These are phyloP conservation scores for Brachymystax lenok DNA, from an alignment of 2,797 vertebrate species.

Conservation along the genomic window DNA sequence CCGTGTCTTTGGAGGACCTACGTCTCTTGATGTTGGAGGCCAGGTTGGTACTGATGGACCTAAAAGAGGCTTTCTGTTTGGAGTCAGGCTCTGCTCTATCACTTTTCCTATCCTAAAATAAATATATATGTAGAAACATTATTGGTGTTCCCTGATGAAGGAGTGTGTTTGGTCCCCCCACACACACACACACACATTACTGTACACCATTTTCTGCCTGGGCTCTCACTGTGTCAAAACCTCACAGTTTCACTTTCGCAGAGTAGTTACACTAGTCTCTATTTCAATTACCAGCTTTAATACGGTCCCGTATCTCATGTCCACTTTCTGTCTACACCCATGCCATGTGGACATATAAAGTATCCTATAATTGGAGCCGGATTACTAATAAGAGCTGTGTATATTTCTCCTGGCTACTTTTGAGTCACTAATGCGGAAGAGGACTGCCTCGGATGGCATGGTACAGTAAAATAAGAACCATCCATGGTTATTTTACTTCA, in stretches of 20 bases:
- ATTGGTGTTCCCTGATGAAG: conserved; percentile 22
- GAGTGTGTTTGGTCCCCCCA: not conserved
- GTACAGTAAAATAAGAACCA: conserved; percentile 31
- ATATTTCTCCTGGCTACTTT: conserved; percentile 40
- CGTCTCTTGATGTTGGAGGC: conserved; percentile 97
- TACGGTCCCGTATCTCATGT: not conserved
- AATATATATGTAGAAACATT: conserved; percentile 77
- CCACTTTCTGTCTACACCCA: not conserved
- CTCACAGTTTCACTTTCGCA: not conserved
- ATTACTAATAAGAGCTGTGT: not conserved
- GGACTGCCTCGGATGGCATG: conserved; percentile 65
- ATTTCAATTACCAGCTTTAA: not conserved
- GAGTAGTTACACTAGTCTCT: not conserved
- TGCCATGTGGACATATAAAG: not conserved
- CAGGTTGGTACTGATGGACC: conserved; percentile 94
- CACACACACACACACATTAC: not conserved
- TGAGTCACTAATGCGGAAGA: conserved; percentile 76
- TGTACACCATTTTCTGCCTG: not conserved
- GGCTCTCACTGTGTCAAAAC: not conserved
- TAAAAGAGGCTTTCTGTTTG: conserved; percentile 98
- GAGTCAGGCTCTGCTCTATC: conserved; percentile 96
- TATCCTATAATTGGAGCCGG: not conserved
- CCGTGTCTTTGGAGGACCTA: conserved; percentile 96
- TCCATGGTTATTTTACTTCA: conserved; percentile 36
- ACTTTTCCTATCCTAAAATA: conserved; percentile 99